Evolutionary conservation across 23 tunicate genomes (phyloP), one percentile per base, ranked within the genome.

Genomic region (Diplosoma virens): DNA sequence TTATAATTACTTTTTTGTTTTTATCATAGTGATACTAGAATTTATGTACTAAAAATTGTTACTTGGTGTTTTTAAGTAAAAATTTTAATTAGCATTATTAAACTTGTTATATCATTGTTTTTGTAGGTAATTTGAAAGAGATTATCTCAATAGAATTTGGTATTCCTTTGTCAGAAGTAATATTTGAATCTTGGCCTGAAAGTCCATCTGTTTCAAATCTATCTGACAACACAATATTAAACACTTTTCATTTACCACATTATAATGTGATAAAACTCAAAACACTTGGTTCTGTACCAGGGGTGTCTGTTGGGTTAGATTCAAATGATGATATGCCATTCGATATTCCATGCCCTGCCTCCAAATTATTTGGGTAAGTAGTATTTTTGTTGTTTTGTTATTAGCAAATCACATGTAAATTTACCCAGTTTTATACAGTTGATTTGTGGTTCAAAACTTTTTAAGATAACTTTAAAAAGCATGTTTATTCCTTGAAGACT

Each of bases 101-200:
- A n/a, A n/a, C n/a, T n/a, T n/a, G n/a, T n/a, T n/a, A n/a, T n/a
- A n/a, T n/a, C n/a, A 56, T 56, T 56, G 5, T 16, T 21, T 6
- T 14, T 46, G 25, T 21, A 82, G 87, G 81, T 82, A 75, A 73
- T 52, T 63, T 82, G 47, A 86, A 86, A 50, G 75, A 82, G 59
- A 77, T 89, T 37, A 84, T 88, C 25, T 60, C 96, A 1, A 82
- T 89, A 36, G 88, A 89, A 45, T 58, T 82, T 32, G 84, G 81
- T 0, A 89, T 89, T 21, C 81, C 88, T 26, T 56, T 53, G 9
- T n/a, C 54, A 3, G 96, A 89, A 59, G 66, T 87, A 18, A 27
- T 52, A 25, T 89, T 89, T 71, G 87, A 89, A 32, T 54, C 69
- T n/a, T 93, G 98, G 98, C 98, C 94, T 9, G 60, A 35, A 1